Evolutionary conservation across 2,797 vertebrate genomes (phyloP).

Genomic region (Acanthornis magna): DNA sequence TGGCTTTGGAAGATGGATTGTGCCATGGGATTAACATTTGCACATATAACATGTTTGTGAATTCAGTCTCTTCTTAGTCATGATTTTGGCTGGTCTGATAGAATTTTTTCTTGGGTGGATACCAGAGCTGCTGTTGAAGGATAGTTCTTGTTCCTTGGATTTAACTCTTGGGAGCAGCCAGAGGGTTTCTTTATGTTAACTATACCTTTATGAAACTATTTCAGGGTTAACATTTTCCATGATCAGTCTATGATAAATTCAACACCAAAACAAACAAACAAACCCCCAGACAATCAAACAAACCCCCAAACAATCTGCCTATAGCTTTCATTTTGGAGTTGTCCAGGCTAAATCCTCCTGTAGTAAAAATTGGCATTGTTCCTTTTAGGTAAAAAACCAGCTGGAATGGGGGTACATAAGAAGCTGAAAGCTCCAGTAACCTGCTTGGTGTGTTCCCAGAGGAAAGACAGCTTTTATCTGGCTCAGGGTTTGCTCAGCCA

Average conservation of each 20-base stretch:
- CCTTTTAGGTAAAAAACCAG: background rate
- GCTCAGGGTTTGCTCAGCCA: background rate
- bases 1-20: background rate
- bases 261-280: background rate
- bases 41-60: slow-evolving; percentile 62
- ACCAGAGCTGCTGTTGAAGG: slow-evolving; percentile 67
- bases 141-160: slow-evolving; percentile 1
- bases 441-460: background rate
- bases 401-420: background rate
- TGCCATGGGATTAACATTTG: slow-evolving; percentile 55
- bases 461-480: background rate
- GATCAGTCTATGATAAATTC: background rate
- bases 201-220: background rate
- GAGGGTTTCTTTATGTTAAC: background rate
- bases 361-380: background rate
- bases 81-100: slow-evolving; percentile 64
- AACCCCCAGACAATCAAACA: background rate
- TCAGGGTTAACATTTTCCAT: background rate
- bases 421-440: background rate
- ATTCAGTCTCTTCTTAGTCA: slow-evolving; percentile 66
- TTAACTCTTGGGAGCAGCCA: background rate
- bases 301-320: background rate
- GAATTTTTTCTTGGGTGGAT: slow-evolving; percentile 65
- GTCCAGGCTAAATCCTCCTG: background rate
- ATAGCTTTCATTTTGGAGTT: background rate